A percentile compares a stretch with the other conserved stretches of the same genome.
These are phyloP conservation scores for Catagonus wagneri DNA, from an alignment of 2,113 vertebrate species.

Conservation along the genomic window DNA sequence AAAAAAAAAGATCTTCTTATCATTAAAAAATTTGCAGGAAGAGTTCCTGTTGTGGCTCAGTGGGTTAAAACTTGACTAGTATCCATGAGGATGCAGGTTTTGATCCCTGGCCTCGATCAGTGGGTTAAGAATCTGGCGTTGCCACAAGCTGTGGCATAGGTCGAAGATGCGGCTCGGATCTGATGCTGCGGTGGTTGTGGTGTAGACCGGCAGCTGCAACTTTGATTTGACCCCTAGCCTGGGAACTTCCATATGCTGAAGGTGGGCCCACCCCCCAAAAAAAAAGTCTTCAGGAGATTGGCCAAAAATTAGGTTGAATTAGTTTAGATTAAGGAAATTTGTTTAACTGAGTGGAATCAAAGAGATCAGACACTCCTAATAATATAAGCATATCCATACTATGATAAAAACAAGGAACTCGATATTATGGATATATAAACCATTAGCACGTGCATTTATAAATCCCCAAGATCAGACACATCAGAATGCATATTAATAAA, in stretches of 20 bases:
- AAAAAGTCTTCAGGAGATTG: not conserved
- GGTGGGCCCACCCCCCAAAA: not conserved
- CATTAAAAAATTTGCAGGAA: not conserved
- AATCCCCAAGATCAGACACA: not conserved
- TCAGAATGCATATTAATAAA: not conserved
- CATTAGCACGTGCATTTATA: not conserved
- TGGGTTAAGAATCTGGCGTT: too few species aligned
- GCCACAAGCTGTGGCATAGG: too few species aligned
- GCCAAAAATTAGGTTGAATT: slow-evolving; percentile 9
- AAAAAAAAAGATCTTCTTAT: not conserved
- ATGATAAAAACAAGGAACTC: slow-evolving; percentile 34
- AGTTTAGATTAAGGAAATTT: not conserved
- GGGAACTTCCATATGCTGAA: too few species aligned
- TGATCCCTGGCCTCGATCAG: too few species aligned
- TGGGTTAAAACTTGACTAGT: too few species aligned
- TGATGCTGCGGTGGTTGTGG: too few species aligned
- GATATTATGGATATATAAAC: not conserved
- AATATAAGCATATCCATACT: slow-evolving; percentile 5
- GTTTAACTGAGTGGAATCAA: not conserved
- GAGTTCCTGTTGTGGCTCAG: too few species aligned
- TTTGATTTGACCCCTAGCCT: too few species aligned
- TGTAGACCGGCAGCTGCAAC: too few species aligned
- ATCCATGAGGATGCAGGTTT: too few species aligned
- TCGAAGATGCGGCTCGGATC: too few species aligned
- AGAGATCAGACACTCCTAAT: not conserved